phyloP scores from a whole-genome alignment of 2,888 invertebrate genomes.

The Ferdinandea cuprea region DNA sequence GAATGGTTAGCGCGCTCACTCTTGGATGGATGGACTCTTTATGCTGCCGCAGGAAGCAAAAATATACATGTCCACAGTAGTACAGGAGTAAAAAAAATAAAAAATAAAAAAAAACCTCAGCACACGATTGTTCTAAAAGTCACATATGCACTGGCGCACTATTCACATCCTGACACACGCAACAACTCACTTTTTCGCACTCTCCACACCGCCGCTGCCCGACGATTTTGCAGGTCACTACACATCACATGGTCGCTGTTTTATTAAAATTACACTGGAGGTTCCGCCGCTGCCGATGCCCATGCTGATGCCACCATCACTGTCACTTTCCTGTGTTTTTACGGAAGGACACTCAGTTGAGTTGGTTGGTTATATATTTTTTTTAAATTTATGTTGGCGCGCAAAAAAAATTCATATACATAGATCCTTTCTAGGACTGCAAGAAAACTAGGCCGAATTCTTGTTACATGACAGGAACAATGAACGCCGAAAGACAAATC shows the following conservation, averaged over 20 bases:
- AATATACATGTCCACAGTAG: conserved; percentile 50
- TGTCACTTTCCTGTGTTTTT: conserved; percentile 38
- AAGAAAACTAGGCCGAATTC: conserved; percentile 71
- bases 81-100: background rate
- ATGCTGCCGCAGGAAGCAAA: conserved; percentile 55
- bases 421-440: conserved; percentile 20
- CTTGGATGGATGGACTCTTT: conserved; percentile 62
- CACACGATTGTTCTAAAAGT: conserved; percentile 64
- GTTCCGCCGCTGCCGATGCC: too few species aligned
- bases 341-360: conserved; percentile 46
- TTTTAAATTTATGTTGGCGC: conserved; percentile 67
- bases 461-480: conserved; percentile 73
- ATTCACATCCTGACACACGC: conserved; percentile 46
- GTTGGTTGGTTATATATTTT: conserved; percentile 57
- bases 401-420: too few species aligned
- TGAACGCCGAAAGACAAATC: conserved; percentile 72
- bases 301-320: conserved; percentile 38
- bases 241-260: conserved; percentile 64
- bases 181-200: conserved; percentile 40
- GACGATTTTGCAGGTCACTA: conserved; percentile 72
- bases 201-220: too few species aligned
- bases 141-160: conserved; percentile 35
- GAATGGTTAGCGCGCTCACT: conserved; percentile 48
- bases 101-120: conserved; percentile 17
- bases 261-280: conserved; percentile 71